Base-by-base conservation (phyloP, 1,140 invertebrate species). In the Ectropis grisescens region DNA sequence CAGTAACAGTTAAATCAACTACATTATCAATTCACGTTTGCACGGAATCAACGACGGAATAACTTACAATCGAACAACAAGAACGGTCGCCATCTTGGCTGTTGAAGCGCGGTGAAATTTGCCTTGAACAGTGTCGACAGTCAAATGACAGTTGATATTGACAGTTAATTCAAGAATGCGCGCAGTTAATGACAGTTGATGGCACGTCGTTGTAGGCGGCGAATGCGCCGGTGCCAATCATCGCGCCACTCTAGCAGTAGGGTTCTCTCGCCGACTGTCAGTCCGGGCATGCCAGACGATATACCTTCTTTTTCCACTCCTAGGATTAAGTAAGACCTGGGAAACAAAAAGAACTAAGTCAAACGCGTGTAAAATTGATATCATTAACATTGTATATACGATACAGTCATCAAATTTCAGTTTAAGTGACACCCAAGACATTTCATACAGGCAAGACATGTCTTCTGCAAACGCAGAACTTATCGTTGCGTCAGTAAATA, bases 181-280 rank as follows among this genome's bases (percentile, higher is more conserved):
- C n/a, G 16, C 37, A 37, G 41, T 50, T 81, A 81, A 29, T 81
- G 70, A 43, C 76, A 81, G 67, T 81, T 76, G 56, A 78, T 67
- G 19, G 91, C 88, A 51, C 92, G 87, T 47, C 91, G 87, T 56
- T 94, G 91, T 58, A 95, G 93, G 56, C 93, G 89, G 53, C 93
- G 91, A 88, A 98, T 93, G 70, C 95, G 89, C 59, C 92, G 86
- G 60, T 94, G 91, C 93, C 94, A 97, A 72, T 97, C 93, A 68
- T 96, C 93, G 64, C 91, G 91, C 94, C 94, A 96, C 59, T 95
- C 93, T 57, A 96, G 91, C 43, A 96, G 91, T 52, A 97, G 91
- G 33, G 94, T 94, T 43, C 90, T 88, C 41, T 92, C 87, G 42
- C 94, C 93, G 29, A 95, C 90, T 43, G 92, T 90, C 43, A 97